A percentile compares a stretch with the other conserved stretches of the same genome.
These are phyloP conservation scores for Loripinus fragilis DNA, from an alignment of 2,888 invertebrate species.

Conservation along the genomic window DNA sequence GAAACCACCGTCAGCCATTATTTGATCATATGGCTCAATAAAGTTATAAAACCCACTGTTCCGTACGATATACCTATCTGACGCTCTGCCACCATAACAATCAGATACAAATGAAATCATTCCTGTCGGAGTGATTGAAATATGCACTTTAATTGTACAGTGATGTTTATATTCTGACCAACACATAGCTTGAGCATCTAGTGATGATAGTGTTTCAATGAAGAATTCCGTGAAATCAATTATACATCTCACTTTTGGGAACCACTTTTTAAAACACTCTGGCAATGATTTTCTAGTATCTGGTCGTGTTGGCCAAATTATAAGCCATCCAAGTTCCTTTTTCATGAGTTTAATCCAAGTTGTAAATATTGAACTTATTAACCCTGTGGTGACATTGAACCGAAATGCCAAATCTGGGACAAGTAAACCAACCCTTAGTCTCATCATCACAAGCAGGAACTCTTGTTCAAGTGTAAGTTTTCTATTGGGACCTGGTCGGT, in stretches of 20 bases:
- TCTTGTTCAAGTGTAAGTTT: slow-evolving; percentile 1
- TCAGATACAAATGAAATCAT: too few species aligned
- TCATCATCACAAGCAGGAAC: slow-evolving; percentile 8
- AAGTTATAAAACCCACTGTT: slow-evolving; percentile 42
- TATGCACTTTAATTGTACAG: too few species aligned
- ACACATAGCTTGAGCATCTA: neutral
- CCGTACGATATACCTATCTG: slow-evolving; percentile 46
- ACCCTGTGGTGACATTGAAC: neutral
- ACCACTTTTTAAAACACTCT: too few species aligned
- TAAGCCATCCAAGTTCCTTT: neutral
- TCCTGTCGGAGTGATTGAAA: too few species aligned
- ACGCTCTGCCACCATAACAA: slow-evolving; percentile 48
- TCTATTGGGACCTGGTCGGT: slow-evolving; percentile 5
- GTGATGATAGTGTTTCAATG: neutral
- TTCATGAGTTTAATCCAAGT: neutral
- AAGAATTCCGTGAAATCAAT: neutral
- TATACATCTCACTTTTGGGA: neutral
- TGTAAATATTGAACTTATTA: slow-evolving; percentile 16
- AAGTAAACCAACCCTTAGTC: neutral
- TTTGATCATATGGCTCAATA: slow-evolving; percentile 46
- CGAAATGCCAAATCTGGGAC: too few species aligned
- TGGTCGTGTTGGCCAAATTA: too few species aligned
- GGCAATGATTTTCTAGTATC: neutral
- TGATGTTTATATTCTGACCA: slow-evolving; percentile 42
- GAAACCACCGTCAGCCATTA: slow-evolving; percentile 47